A percentile compares a stretch with the other conserved stretches of the same genome.
Evolutionary conservation across 30 jellyfish, hydroid and myxozoan genomes (phyloP).

Genomic region (Aurelia aurita): DNA sequence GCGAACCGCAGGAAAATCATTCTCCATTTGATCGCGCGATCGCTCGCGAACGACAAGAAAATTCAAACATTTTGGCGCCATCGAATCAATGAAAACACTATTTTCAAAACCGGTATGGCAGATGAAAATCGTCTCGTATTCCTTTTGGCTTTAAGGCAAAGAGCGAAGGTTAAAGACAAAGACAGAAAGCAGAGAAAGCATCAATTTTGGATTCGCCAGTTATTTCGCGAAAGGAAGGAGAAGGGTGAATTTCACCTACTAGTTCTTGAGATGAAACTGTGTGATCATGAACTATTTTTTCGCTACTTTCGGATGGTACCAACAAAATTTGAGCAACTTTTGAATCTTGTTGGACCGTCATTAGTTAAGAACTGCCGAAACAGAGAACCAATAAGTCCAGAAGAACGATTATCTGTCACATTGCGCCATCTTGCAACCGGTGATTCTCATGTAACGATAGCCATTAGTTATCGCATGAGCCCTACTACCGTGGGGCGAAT

Average conservation of each 20-base stretch:
- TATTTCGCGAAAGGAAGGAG: conserved; percentile 26
- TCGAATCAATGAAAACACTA: too few species aligned
- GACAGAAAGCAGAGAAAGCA: too few species aligned
- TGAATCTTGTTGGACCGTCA: conserved; percentile 48
- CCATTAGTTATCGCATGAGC: conserved; percentile 75
- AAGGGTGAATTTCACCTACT: conserved; percentile 57
- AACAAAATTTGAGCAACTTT: conserved; percentile 31
- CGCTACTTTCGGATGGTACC: conserved; percentile 50
- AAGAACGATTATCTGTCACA: conserved; percentile 69
- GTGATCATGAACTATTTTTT: conserved; percentile 60
- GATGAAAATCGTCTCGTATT: too few species aligned
- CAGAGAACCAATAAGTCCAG: conserved; percentile 54
- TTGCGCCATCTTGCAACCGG: conserved; percentile 74
- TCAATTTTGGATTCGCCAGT: too few species aligned
- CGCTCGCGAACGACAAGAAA: too few species aligned
- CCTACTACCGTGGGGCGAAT: conserved; percentile 64
- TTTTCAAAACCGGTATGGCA: too few species aligned
- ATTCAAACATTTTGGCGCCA: too few species aligned
- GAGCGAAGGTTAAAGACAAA: too few species aligned
- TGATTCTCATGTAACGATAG: conserved; percentile 76
- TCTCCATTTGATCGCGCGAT: too few species aligned
- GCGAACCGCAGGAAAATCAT: too few species aligned
- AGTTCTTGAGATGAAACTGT: conserved; percentile 60
- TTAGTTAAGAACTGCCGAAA: conserved; percentile 38
- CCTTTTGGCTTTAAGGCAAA: too few species aligned